Evolutionary conservation across 2,888 invertebrate genomes (phyloP).

Genomic region (Dolichomitus sp.): DNA sequence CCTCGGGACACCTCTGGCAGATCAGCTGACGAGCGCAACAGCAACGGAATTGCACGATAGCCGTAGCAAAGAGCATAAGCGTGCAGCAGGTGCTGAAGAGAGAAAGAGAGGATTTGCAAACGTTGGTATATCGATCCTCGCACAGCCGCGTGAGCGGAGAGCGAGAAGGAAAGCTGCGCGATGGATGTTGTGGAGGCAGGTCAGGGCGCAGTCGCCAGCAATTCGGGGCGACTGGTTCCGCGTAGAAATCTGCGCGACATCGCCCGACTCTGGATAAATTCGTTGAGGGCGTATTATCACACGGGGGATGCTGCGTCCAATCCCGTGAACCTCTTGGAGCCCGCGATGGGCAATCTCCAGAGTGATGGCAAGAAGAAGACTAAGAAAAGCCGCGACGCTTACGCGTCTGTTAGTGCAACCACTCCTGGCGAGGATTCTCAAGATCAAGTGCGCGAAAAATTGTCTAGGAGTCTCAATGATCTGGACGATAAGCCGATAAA

Average conservation of each 20-base stretch:
- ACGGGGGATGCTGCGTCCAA: conserved; percentile 58
- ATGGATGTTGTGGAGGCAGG: conserved; percentile 61
- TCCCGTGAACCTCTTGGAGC: conserved; percentile 33
- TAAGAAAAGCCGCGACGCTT: conserved; percentile 72
- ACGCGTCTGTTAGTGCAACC: conserved; percentile 54
- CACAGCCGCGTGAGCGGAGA: not conserved
- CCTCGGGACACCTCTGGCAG: not conserved
- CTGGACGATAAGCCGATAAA: conserved; percentile 64
- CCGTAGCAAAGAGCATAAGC: not conserved
- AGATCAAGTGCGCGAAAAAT: conserved; percentile 56
- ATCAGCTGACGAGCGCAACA: conserved; percentile 59
- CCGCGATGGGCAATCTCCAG: conserved; percentile 84
- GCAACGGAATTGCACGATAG: conserved; percentile 13
- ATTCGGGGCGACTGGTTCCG: conserved; percentile 64
- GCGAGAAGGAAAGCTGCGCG: conserved; percentile 56
- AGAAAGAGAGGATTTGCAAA: conserved; percentile 33
- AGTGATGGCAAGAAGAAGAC: conserved; percentile 81
- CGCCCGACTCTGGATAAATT: conserved; percentile 76
- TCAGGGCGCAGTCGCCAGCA: conserved; percentile 75
- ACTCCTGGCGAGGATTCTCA: conserved; percentile 36
- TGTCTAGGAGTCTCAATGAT: conserved; percentile 61
- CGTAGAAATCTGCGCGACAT: conserved; percentile 76
- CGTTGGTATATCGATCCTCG: conserved; percentile 25
- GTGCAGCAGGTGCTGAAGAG: conserved; percentile 5
- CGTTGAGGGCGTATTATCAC: conserved; percentile 71